Evolutionary conservation across 2,113 vertebrate species (phyloP), one percentile per base, ranked within the genome.

Genomic region (Pelodiscus sinensis): DNA sequence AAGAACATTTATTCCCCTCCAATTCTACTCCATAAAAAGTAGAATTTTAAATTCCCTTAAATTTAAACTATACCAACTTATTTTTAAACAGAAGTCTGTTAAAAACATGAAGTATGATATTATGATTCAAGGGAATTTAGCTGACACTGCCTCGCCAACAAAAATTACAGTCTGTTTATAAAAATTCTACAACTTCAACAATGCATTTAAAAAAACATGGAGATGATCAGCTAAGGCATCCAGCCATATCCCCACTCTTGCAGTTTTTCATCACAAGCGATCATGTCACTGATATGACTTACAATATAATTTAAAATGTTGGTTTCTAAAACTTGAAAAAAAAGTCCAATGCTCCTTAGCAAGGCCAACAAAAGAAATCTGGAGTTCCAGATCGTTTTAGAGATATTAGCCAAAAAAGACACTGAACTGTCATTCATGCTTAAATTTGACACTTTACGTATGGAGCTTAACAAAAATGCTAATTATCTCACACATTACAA

Each of bases 121-220:
- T 11, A 0, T 25, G 27, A 71, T 58, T 77, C 38, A 77, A 25
- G 73, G 4, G 24, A 77, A 77, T 77, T 50, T 77, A 77, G 38
- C 22, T 24, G 16, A 68, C 12, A 8, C 31, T 9, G 11, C 29
- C 10, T 2, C 65, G 2, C n/a, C n/a, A 35, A 35, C 8, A 71
- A 71, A 71, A 71, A 71, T 31, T 1, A 1, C 5, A 0, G 10
- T 68, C 81, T 87, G 83, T 13, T 29, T 71, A 10, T 10, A 90
- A 93, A 52, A 6, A 55, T 81, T 84, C 44, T 75, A 9, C 62
- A 15, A 82, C 29, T 84, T 86, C n/a, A n/a, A 91, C 86, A 79
- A 77, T 51, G 58, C 0, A 85, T 44, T 44, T 51, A 27, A 1
- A 13, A 15, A 27, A 27, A 31, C 25, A 9, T 21, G 15, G 1